Evolutionary conservation across 2,797 vertebrate species (phyloP).

Genomic region (Allobates femoralis): DNA sequence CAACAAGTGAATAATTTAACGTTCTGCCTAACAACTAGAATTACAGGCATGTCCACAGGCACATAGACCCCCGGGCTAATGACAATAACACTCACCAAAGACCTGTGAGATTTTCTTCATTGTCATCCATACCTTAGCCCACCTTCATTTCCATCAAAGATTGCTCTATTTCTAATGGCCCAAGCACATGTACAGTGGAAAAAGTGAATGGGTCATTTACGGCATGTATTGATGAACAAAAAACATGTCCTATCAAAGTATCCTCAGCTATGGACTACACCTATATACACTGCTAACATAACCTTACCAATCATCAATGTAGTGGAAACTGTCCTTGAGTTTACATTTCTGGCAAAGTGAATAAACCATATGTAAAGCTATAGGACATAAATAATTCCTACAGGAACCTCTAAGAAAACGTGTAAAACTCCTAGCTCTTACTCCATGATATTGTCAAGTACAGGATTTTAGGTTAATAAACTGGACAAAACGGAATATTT

Average conservation of each 20-base stretch:
- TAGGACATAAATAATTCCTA: not conserved
- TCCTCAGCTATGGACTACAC: not conserved
- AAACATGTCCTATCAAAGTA: constrained; percentile 44
- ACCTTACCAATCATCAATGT: not conserved
- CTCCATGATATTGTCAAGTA: no score
- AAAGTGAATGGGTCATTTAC: constrained; percentile 38
- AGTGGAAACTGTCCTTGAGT: constrained; percentile 20
- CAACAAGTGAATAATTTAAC: not conserved
- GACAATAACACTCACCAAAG: constrained; percentile 37
- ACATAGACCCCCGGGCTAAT: constrained; percentile 6
- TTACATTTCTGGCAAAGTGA: not conserved
- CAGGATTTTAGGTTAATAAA: no score
- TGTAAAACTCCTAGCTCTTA: no score
- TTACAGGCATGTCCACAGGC: constrained; percentile 21
- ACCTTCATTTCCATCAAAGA: constrained; percentile 50
- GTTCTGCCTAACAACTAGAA: constrained; percentile 22
- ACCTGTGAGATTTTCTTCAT: constrained; percentile 46
- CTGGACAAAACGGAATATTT: no score
- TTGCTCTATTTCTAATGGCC: constrained; percentile 42
- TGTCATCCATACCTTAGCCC: constrained; percentile 47
- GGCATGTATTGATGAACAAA: constrained; percentile 49
- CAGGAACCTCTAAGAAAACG: no score
- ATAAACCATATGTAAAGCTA: not conserved
- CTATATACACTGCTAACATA: not conserved
- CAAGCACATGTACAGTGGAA: constrained; percentile 55